Evolutionary conservation across 2,888 invertebrate species (phyloP).

Genomic region (Cancer borealis): DNA sequence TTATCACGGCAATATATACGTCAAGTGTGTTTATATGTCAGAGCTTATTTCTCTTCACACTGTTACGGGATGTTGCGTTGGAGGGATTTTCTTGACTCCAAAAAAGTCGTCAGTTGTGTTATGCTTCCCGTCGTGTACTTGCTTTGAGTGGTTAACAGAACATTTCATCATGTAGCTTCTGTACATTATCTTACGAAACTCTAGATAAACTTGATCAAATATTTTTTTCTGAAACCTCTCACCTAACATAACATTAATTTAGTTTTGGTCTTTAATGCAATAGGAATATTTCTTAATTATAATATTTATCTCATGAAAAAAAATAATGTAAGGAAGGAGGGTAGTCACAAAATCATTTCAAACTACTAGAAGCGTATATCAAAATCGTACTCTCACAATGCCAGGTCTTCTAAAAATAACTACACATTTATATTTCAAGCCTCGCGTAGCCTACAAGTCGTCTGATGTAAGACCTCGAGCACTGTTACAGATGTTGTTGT

Average conservation of each 20-base stretch:
- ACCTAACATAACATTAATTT: too few species aligned
- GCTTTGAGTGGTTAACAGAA: background rate
- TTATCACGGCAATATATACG: background rate
- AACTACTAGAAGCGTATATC: too few species aligned
- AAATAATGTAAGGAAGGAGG: background rate
- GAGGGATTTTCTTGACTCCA: background rate
- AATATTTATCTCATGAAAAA: too few species aligned
- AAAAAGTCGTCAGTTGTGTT: background rate
- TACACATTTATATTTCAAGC: background rate
- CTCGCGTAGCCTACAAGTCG: background rate
- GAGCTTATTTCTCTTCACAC: background rate
- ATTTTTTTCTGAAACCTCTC: background rate
- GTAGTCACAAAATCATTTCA: background rate
- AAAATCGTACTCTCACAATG: background rate
- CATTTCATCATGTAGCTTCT: background rate
- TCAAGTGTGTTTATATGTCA: background rate
- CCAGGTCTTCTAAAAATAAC: background rate
- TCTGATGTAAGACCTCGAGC: background rate
- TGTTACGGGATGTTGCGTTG: background rate
- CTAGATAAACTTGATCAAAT: too few species aligned
- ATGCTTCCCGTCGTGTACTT: background rate
- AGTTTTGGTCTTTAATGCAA: too few species aligned
- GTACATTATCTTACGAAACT: too few species aligned
- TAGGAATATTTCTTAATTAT: too few species aligned
- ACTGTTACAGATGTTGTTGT: background rate